Evolutionary conservation across 2,888 invertebrate genomes (phyloP).

Genomic region (Chelonus formosanus): DNA sequence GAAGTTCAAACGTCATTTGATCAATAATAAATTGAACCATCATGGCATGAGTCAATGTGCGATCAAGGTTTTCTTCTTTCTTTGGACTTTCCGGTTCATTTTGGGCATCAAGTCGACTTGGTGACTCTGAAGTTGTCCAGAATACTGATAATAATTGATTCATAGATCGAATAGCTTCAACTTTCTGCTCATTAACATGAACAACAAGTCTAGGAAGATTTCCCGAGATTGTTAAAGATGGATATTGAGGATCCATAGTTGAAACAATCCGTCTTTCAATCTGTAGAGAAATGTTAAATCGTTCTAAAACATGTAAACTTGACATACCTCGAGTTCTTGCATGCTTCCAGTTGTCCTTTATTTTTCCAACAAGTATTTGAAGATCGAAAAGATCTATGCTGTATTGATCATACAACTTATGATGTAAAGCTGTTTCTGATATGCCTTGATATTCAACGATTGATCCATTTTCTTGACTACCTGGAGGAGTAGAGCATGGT

Average conservation of each 20-base stretch:
- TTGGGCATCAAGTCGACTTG: slow-evolving; percentile 35
- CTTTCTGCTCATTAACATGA: slow-evolving; percentile 92
- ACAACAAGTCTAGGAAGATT: slow-evolving; percentile 87
- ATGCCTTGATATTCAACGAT: slow-evolving; percentile 55
- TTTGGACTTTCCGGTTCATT: slow-evolving; percentile 57
- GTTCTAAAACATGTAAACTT: slow-evolving; percentile 83
- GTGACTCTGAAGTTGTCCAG: slow-evolving; percentile 42
- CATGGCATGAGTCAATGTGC: slow-evolving; percentile 66
- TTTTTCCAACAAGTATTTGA: slow-evolving; percentile 86
- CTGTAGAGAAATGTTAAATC: slow-evolving; percentile 70
- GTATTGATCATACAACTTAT: slow-evolving; percentile 81
- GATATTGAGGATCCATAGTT: slow-evolving; percentile 87
- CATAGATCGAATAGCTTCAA: slow-evolving; percentile 73
- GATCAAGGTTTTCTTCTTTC: slow-evolving; percentile 55
- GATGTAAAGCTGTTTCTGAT: slow-evolving; percentile 72
- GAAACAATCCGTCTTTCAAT: slow-evolving; percentile 83
- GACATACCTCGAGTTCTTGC: slow-evolving; percentile 87
- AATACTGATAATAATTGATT: slow-evolving; percentile 62
- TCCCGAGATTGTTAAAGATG: slow-evolving; percentile 83
- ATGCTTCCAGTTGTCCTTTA: slow-evolving; percentile 89
- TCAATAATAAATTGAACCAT: slow-evolving; percentile 89
- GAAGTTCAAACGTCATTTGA: slow-evolving; percentile 81
- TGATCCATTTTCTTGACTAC: slow-evolving; percentile 74
- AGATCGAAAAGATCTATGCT: slow-evolving; percentile 64
- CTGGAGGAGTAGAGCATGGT: slow-evolving; percentile 88